Base-by-base conservation (phyloP, 2,888 invertebrate genomes). In the Chironomus tentans region DNA sequence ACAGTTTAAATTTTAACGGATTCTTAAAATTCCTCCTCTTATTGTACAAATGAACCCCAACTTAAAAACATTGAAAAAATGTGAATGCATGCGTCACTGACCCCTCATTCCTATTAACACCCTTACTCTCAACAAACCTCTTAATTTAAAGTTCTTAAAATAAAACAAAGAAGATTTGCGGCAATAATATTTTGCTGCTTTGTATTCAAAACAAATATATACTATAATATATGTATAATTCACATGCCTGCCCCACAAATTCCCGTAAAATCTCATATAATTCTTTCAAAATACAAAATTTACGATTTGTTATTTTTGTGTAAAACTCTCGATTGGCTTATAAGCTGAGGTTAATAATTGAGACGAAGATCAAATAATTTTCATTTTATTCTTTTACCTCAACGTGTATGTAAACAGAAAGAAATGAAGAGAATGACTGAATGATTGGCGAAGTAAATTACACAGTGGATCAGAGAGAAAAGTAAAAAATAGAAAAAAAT, bases 251-350 rank as follows among this genome's bases (percentile, higher is more conserved):
- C 24, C 28, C 28, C 10, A 56, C 18, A 56, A 56, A 10, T 56
- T n/a, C 12, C 56, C 5, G n/a, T 56, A 10, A 56, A 56, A 38
- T 38, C 38, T 38, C 15, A 18, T 15, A 56, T 56, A 18, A 56
- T 56, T 56, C 18, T 56, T 56, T 56, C 56, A 13, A 65, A 65
- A 56, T 47, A 68, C 18, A 61, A 74, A 65, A 38, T 74, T 74
- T 74, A 74, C 74, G 74, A 74, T 74, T 74, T 74, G 74, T 74
- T 74, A 74, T 74, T 74, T 38, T 65, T 65, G 28, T 28, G 1
- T 50, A 13, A n/a, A 13, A 13, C 50, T 50, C 15, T 13, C 50
- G 3, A 13, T 50, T 4, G n/a, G n/a, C n/a, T n/a, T n/a, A n/a
- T n/a, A 65, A 24, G 12, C 18, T 15, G 38, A 38, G 74, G 65